phyloP scores from a whole-genome alignment of 2,888 invertebrate species.

The Thereva nobilitata region DNA sequence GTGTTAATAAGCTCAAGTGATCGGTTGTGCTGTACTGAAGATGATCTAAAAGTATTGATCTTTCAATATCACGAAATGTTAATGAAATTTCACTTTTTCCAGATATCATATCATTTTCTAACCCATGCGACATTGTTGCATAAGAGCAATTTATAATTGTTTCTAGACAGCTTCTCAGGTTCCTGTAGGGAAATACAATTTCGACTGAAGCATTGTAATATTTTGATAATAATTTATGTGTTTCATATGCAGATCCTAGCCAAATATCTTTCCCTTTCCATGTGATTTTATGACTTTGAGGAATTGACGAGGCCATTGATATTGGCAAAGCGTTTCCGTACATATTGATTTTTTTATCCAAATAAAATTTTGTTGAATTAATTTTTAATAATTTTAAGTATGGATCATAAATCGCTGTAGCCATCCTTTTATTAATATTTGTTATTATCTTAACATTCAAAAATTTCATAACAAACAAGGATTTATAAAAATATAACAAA shows the following conservation, averaged over 20 bases:
- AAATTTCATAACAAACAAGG: conserved; percentile 11
- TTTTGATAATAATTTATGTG: background rate
- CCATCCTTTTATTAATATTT: background rate
- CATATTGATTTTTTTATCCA: conserved; percentile 11
- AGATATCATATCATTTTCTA: conserved; percentile 19
- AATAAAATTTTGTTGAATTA: conserved; percentile 1
- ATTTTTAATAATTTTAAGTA: background rate
- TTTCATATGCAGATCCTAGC: conserved; percentile 1
- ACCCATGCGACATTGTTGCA: conserved; percentile 2
- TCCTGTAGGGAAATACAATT: background rate
- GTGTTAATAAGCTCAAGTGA: background rate
- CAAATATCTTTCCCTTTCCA: background rate
- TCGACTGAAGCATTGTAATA: conserved; percentile 8
- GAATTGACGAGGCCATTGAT: conserved; percentile 10
- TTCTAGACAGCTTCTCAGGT: background rate
- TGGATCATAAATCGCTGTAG: conserved; percentile 11
- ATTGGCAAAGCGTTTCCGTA: background rate
- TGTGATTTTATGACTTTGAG: conserved; percentile 1
- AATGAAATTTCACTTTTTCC: conserved; percentile 24
- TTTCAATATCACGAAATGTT: background rate
- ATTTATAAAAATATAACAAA: background rate
- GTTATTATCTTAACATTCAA: conserved; percentile 6
- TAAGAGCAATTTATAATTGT: conserved; percentile 18
- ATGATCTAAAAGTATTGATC: conserved; percentile 1
- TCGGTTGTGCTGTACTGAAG: background rate